These are phyloP conservation scores for Acrobasis suavella DNA, from an alignment of 2,888 invertebrate genomes.

Conservation along the genomic window DNA sequence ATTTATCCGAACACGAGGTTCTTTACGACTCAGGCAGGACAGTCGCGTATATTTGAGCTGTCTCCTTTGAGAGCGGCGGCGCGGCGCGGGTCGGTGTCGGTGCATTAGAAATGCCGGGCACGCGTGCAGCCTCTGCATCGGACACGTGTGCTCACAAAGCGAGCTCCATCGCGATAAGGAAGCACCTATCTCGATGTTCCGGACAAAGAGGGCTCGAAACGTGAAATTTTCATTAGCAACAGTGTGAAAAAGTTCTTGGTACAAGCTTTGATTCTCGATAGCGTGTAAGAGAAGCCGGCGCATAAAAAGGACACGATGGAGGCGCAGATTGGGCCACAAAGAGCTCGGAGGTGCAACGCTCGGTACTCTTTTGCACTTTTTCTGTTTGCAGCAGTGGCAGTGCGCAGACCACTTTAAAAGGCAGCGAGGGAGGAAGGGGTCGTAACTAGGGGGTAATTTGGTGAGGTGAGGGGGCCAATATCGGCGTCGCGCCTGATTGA, in stretches of 20 bases:
- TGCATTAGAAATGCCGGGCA: slow-evolving; percentile 71
- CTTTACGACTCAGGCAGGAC: slow-evolving; percentile 69
- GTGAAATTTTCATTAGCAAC: slow-evolving; percentile 80
- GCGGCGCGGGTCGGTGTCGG: slow-evolving; percentile 41
- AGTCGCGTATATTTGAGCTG: slow-evolving; percentile 64
- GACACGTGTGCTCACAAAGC: slow-evolving; percentile 66
- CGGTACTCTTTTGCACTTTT: slow-evolving; percentile 77
- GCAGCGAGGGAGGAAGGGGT: slow-evolving; percentile 72
- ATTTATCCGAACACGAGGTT: slow-evolving; percentile 76
- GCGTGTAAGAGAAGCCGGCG: slow-evolving; percentile 74
- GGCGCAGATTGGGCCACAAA: slow-evolving; percentile 82
- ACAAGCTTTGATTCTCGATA: slow-evolving; percentile 78
- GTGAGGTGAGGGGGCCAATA: slow-evolving; percentile 76
- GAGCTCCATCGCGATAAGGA: slow-evolving; percentile 70
- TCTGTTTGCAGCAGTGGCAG: slow-evolving; percentile 79
- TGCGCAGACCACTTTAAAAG: slow-evolving; percentile 82
- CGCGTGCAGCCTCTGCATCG: slow-evolving; percentile 58
- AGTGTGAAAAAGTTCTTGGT: slow-evolving; percentile 73
- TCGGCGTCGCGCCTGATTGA: slow-evolving; percentile 79
- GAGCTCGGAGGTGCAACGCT: slow-evolving; percentile 77
- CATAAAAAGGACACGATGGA: slow-evolving; percentile 77
- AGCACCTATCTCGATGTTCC: slow-evolving; percentile 61
- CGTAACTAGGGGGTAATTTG: slow-evolving; percentile 82
- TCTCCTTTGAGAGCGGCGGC: slow-evolving; percentile 43
- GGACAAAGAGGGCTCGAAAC: slow-evolving; percentile 73